These are phyloP conservation scores for Lophochroa leadbeateri DNA, from an alignment of 2,113 vertebrate species.

Conservation along the genomic window DNA sequence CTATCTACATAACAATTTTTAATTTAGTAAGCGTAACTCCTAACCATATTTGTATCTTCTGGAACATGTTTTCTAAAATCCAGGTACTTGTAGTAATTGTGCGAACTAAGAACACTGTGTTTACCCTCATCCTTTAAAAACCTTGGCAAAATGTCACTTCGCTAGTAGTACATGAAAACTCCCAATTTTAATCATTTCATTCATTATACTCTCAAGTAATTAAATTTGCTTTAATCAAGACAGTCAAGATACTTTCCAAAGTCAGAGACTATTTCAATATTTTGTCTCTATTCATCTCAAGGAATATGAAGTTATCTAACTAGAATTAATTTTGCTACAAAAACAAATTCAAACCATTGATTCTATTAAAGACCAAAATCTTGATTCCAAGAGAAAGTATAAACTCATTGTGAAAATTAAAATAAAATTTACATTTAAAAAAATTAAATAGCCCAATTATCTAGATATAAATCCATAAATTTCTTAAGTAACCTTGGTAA, in stretches of 20 bases:
- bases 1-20: neutral
- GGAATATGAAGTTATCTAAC: neutral
- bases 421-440: neutral
- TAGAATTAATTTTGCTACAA: neutral
- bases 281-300: neutral
- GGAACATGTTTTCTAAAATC: neutral
- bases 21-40: neutral
- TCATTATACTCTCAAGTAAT: neutral
- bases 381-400: neutral
- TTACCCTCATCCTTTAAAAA: neutral
- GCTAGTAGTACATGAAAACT: neutral
- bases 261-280: neutral
- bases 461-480: neutral
- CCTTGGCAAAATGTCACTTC: neutral
- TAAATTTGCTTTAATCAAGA: constrained; percentile 5
- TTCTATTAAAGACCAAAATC: neutral
- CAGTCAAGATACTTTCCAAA: neutral
- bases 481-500: neutral
- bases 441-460: neutral
- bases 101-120: neutral
- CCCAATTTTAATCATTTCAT: neutral
- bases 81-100: neutral
- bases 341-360: neutral
- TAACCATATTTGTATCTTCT: neutral
- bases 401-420: neutral